Evolutionary conservation across 2,888 invertebrate species (phyloP).

Genomic region (Nebria salina): DNA sequence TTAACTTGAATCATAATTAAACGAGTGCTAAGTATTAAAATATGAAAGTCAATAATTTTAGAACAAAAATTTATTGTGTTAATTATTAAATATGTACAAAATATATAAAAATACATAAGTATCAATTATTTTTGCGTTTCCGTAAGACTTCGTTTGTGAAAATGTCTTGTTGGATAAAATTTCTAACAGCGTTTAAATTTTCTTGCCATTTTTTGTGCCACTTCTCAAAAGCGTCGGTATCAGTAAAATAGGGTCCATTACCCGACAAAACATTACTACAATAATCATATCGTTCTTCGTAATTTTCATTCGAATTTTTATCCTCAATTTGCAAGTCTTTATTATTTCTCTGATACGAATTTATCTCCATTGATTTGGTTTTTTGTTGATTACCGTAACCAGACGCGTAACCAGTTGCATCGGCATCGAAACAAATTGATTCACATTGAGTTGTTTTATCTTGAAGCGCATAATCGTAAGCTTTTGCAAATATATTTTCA

Average conservation of each 20-base stretch:
- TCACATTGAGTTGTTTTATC: background rate
- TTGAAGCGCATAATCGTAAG: constrained; percentile 31
- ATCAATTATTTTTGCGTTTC: background rate
- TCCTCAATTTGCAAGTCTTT: background rate
- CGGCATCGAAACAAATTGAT: background rate
- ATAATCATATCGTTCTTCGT: constrained; percentile 54
- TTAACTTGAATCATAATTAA: no score
- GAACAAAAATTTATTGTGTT: background rate
- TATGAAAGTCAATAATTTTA: no score
- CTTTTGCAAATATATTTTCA: constrained; percentile 31
- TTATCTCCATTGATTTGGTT: background rate
- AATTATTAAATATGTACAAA: constrained; percentile 4
- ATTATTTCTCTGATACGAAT: background rate
- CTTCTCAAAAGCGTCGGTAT: constrained; percentile 54
- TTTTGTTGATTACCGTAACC: constrained; percentile 15
- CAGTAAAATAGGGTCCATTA: constrained; percentile 54
- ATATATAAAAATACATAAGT: background rate
- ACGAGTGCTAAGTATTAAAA: no score
- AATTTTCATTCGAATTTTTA: constrained; percentile 43
- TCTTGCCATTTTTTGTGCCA: constrained; percentile 58
- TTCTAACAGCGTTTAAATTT: constrained; percentile 56
- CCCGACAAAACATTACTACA: constrained; percentile 55
- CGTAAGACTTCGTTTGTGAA: constrained; percentile 54
- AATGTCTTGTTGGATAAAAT: constrained; percentile 59
- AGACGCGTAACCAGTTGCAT: constrained; percentile 29